These are phyloP conservation scores for Hemistola chrysoprasaria DNA, from an alignment of 2,888 invertebrate genomes.

Conservation along the genomic window DNA sequence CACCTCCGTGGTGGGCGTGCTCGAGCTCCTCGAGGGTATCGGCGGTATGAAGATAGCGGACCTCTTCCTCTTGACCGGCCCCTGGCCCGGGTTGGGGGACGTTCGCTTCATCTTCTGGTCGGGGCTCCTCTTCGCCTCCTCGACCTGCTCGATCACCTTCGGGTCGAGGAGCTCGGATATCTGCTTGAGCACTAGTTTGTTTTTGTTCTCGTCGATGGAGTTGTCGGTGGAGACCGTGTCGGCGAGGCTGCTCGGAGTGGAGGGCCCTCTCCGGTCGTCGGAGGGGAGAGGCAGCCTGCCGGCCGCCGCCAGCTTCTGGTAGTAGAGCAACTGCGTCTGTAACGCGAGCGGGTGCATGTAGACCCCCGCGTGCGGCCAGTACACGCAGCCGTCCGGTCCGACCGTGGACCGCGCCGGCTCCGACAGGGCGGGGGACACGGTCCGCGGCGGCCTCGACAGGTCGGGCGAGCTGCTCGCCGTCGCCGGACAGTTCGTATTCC, in stretches of 20 bases:
- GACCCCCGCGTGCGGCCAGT: conserved; percentile 87
- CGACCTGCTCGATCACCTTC: conserved; percentile 65
- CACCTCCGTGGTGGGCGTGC: conserved; percentile 91
- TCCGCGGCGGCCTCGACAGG: conserved; percentile 51
- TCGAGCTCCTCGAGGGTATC: conserved; percentile 87
- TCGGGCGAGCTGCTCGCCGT: conserved; percentile 73
- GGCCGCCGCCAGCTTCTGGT: conserved; percentile 86
- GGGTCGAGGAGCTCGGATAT: conserved; percentile 73
- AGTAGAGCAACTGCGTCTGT: conserved; percentile 87
- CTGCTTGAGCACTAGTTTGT: conserved; percentile 71
- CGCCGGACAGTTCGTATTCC: conserved; percentile 62
- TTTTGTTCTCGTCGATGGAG: conserved; percentile 68
- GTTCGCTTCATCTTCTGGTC: conserved; percentile 73
- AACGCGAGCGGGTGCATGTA: conserved; percentile 89
- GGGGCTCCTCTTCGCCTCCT: conserved; percentile 54
- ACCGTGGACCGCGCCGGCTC: conserved; percentile 66
- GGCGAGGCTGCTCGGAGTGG: conserved; percentile 57
- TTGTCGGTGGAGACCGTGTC: conserved; percentile 47
- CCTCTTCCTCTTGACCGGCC: conserved; percentile 86
- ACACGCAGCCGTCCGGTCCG: conserved; percentile 80
- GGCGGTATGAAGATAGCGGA: conserved; percentile 93
- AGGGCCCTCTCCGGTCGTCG: conserved; percentile 46
- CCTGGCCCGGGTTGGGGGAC: conserved; percentile 62
- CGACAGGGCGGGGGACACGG: conserved; percentile 60
- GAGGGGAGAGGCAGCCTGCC: conserved; percentile 65